Evolutionary conservation across 1,140 invertebrate species (phyloP), one percentile per base, ranked within the genome.

Genomic region (Drosophila saltans): DNA sequence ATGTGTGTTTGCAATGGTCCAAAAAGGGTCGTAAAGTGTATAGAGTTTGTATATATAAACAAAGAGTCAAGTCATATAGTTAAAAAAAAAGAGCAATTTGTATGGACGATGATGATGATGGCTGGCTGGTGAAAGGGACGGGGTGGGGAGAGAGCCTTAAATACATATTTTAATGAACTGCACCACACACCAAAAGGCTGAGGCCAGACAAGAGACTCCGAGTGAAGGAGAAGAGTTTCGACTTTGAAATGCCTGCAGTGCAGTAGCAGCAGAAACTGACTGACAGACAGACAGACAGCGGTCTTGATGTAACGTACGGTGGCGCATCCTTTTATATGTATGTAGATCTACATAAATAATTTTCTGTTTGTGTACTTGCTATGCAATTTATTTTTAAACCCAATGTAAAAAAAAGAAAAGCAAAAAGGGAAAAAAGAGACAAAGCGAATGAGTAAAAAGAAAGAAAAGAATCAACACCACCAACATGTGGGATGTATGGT

Each of bases 91-190:
- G 73, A 76, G 74, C 74, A 76, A 76, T 74, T 60, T 56, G 21
- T 60, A 40, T 52, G 45, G 45, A 36, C 48, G 58, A 21, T 73
- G 43, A 33, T 36, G 45, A 36, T 45, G 58, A 21, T 73, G 43
- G 40, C 39, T 28, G 58, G 57, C 16, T 48, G 60, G 60, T n/a
- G 7, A 8, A 24, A n/a, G 8, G 21, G 45, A 7, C 3, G 41
- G 11, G 24, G 58, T 36, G 58, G 52, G 24, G 24, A 45, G 43
- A 56, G 59, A 60, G 57, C 66, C 55, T 70, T 69, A 76, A 76
- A 76, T 76, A 76, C 69, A 76, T 76, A 76, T 76, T 76, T 76
- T 76, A 76, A 76, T 76, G 73, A 76, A 76, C 73, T 76, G 60
- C 73, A 76, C 73, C 70, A 56, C 73, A 77, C 73, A 48, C 63